A percentile compares a stretch with the other conserved stretches of the same genome.
These are phyloP conservation scores for Diabrotica balteata DNA, from an alignment of 2,888 invertebrate genomes.

Conservation along the genomic window DNA sequence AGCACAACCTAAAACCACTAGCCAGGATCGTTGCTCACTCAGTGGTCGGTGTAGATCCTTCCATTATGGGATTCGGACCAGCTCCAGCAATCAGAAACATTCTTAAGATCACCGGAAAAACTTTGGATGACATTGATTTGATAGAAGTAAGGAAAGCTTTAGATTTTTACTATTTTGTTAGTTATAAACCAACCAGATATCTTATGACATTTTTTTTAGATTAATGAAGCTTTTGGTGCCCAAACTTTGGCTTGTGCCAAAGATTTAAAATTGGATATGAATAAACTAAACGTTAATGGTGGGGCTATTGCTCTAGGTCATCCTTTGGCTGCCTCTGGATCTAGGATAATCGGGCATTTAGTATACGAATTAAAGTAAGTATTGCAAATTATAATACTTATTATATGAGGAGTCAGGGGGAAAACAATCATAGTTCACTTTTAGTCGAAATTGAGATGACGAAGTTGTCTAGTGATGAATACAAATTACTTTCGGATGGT, in stretches of 20 bases:
- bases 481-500: no score
- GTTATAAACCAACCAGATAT: no score
- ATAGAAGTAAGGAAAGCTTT: conserved; percentile 74
- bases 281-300: conserved; percentile 92
- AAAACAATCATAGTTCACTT: no score
- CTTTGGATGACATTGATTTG: conserved; percentile 87
- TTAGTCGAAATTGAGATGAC: no score
- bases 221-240: conserved; percentile 98
- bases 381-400: neutral
- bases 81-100: conserved; percentile 91
- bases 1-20: conserved; percentile 83
- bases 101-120: conserved; percentile 78
- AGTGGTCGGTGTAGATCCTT: conserved; percentile 94
- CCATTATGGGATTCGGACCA: conserved; percentile 98
- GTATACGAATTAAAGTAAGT: conserved; percentile 87
- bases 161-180: neutral
- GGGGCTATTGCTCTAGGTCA: conserved; percentile 98
- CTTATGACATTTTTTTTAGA: conserved; percentile 64
- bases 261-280: conserved; percentile 83
- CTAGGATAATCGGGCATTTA: conserved; percentile 89
- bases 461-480: no score
- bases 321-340: conserved; percentile 94
- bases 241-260: conserved; percentile 93
- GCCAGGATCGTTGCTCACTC: conserved; percentile 92
- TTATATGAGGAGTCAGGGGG: no score